Base-by-base conservation (phyloP, 2,113 vertebrate species). In the Arenaria interpres region DNA sequence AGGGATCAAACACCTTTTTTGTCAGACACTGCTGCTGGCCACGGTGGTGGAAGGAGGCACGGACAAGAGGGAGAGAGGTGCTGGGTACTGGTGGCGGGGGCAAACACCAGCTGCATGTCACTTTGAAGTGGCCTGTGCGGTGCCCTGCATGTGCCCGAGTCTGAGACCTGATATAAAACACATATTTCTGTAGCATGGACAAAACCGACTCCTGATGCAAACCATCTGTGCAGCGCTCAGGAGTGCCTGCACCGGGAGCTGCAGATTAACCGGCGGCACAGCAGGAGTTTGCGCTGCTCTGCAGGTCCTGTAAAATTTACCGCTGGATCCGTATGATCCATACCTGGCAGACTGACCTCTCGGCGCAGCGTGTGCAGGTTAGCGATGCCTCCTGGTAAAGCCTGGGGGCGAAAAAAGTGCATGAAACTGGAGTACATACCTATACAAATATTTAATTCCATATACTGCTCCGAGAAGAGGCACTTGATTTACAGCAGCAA, bases 91-190 rank as follows among this genome's bases (percentile, higher is more conserved):
- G 45, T 17, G 32, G 50, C 0, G 1, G 19, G 27, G 41, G 23
- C 21, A 39, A 63, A 75, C 2, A 6, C 23, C 75, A 63, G 33
- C 39, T 33, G 67, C 12, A 0, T 27, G 8, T 46, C 1, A 0
- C 25, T 46, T 35, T 66, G 51, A 51, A 59, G 78, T 43, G 32
- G 27, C 62, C 50, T 28, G 41, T 24, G 3, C 2, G 33, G 43
- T 18, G 35, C 27, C 77, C 71, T n/a, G 56, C 15, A 0, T 18
- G 7, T 12, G 11, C 56, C 43, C 1, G 2, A 24, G 50, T 5
- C 71, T 25, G 33, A 51, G 57, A 39, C 43, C 43, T 27, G 37
- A n/a, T 27, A 22, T 6, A 71, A 72, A 46, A 8, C 43, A 45
- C 9, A 1, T 24, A 39, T 72, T 46, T 63, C 68, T 63, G 7